These are phyloP conservation scores for Cassiopea andromeda DNA, from an alignment of 30 jellyfish, hydroid and myxozoan genomes.

Conservation along the genomic window DNA sequence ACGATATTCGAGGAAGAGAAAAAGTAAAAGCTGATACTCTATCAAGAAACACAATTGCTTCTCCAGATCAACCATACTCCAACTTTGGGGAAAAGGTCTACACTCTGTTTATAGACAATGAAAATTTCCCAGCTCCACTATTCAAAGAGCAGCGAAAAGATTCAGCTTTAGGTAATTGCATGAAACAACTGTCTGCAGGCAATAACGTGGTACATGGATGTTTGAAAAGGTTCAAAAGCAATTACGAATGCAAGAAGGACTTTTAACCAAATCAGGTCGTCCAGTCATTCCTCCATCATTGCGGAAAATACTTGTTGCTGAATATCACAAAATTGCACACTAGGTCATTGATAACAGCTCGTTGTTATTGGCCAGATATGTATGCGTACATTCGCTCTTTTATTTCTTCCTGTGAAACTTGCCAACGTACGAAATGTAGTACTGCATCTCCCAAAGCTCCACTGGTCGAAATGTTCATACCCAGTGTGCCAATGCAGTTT, in stretches of 20 bases:
- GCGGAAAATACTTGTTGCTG: slow-evolving; percentile 11
- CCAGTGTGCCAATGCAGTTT: slow-evolving; percentile 7
- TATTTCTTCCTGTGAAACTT: slow-evolving; percentile 44
- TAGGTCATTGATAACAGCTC: slow-evolving; percentile 50
- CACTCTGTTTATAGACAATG: not conserved
- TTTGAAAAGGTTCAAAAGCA: slow-evolving; percentile 41
- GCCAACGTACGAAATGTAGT: slow-evolving; percentile 47
- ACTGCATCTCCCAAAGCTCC: slow-evolving; percentile 55
- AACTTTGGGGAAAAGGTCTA: slow-evolving; percentile 13
- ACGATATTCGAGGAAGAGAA: slow-evolving; percentile 25
- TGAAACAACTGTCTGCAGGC: slow-evolving; percentile 8
- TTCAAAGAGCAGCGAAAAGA: slow-evolving; percentile 27
- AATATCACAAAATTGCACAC: slow-evolving; percentile 18
- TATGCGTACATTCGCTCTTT: slow-evolving; percentile 32
- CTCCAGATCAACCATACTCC: slow-evolving; percentile 1
- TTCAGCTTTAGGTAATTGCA: not conserved
- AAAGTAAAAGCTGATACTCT: slow-evolving; percentile 58
- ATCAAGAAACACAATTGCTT: slow-evolving; percentile 60
- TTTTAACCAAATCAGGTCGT: slow-evolving; percentile 44
- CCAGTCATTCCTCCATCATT: slow-evolving; percentile 47
- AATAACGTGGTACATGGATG: slow-evolving; percentile 3
- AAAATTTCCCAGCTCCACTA: slow-evolving; percentile 27
- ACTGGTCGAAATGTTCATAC: slow-evolving; percentile 1
- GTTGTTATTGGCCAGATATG: slow-evolving; percentile 62
- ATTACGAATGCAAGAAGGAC: slow-evolving; percentile 11